Evolutionary conservation across 64 coral and sea anemone genomes (phyloP), one percentile per base, ranked within the genome.

Genomic region (Stylophora pistillata): DNA sequence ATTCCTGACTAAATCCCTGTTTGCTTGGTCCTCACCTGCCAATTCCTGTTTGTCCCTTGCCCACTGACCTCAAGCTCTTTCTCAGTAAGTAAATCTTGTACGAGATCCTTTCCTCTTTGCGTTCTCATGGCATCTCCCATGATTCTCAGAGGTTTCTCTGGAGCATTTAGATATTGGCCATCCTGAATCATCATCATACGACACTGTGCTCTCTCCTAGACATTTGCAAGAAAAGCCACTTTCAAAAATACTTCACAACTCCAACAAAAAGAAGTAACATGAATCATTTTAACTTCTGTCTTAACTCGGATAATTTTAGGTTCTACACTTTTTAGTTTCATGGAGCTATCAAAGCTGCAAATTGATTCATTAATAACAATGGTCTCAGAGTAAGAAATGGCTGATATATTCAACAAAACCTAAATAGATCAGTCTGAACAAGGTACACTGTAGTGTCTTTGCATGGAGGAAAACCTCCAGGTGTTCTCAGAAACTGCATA

Each of bases 151-250:
- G 97, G 97, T 73, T 99, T 99, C 30, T 99, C 97, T 20, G 97
- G 93, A 52, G 97, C 93, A 95, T 95, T 99, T 16, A 85, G 13
- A 74, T 92, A 99, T 27, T 87, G 97, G 56, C 97, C 97, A 88
- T 99, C 97, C 55, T 99, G 97, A 27, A 99, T 86, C 97, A 99
- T 99, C 1, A 99, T 90, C 97, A 99, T 99, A 56, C 93, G 75
- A 69, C 97, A 99, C 71, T 99, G 97, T 14, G 97, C 97, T 87
- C 97, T 89, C 87, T 99, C 97, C 93, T 99, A 69, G 9, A 87
- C 91, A 74, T 15, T 55, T 61, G 28, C 21, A 56, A 25, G 58
- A 61, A 47, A 47, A 47, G 37, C 7, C 7, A 47, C 37, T 47
- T 47, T 47, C 37, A 4, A 47, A 47, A 4, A 47, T 47, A 47